Conservation (phyloP, 2,797 vertebrate species). For the Triplophysa yarkandensis region DNA sequence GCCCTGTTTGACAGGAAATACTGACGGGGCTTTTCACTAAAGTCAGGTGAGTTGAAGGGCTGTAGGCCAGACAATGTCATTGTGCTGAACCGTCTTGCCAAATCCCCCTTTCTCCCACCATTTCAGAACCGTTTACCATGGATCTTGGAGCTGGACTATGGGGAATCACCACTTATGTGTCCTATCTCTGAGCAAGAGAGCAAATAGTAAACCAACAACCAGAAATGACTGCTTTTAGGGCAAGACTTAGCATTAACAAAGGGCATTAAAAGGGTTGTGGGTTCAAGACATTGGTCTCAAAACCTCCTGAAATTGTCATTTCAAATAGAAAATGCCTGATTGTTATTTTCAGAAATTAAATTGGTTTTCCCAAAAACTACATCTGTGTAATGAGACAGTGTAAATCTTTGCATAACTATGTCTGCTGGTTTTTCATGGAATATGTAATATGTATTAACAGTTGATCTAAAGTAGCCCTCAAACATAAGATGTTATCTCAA, state of each 20-base stretch:
- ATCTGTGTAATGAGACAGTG: not conserved
- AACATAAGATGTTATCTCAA: not conserved
- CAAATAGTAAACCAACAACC: slow-evolving; percentile 35
- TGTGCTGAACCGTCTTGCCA: slow-evolving; percentile 72
- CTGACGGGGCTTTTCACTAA: slow-evolving; percentile 76
- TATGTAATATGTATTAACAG: not conserved
- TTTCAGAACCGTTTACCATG: slow-evolving; percentile 71
- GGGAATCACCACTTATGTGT: slow-evolving; percentile 52
- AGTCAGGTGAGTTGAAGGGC: slow-evolving; percentile 68
- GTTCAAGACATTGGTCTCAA: slow-evolving; percentile 49
- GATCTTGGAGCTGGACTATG: slow-evolving; percentile 63
- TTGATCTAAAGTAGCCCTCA: not conserved
- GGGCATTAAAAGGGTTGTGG: slow-evolving; percentile 43
- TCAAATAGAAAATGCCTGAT: not conserved
- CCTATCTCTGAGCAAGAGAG: slow-evolving; percentile 52
- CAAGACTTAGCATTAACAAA: slow-evolving; percentile 43
- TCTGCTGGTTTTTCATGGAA: not conserved
- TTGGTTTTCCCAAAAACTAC: not conserved
- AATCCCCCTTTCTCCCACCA: slow-evolving; percentile 73
- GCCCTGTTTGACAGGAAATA: slow-evolving; percentile 81
- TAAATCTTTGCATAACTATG: not conserved
- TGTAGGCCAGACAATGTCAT: slow-evolving; percentile 78
- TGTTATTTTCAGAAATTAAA: not conserved
- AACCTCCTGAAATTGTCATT: slow-evolving; percentile 28
- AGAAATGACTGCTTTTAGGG: slow-evolving; percentile 39